These are phyloP conservation scores for Eupithecia dodoneata DNA, from an alignment of 2,888 invertebrate species.

Conservation along the genomic window DNA sequence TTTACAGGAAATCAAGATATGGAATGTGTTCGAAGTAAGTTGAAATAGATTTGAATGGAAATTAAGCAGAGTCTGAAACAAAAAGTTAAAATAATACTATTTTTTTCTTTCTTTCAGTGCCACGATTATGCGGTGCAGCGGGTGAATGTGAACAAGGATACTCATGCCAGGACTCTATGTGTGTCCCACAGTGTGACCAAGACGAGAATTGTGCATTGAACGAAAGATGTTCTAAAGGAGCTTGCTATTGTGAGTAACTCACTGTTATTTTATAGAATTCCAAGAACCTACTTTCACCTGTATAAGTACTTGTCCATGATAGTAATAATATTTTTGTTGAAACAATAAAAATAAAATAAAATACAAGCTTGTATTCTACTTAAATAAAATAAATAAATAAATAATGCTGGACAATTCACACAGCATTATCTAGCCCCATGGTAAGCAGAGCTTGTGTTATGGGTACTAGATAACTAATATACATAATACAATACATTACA, in stretches of 20 bases:
- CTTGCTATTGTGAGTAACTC: conserved; percentile 88
- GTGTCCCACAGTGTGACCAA: conserved; percentile 88
- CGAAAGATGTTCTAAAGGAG: conserved; percentile 93
- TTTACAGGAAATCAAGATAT: conserved; percentile 93
- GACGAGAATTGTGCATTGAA: conserved; percentile 95
- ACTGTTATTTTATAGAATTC: background rate
- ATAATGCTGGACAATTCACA: no score
- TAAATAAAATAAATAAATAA: no score
- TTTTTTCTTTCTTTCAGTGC: conserved; percentile 83
- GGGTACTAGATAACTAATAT: no score
- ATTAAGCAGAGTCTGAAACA: background rate
- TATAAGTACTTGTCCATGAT: background rate
- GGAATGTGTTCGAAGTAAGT: conserved; percentile 93
- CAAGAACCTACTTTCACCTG: background rate
- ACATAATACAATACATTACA: no score
- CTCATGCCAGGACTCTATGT: conserved; percentile 92
- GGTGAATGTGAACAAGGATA: conserved; percentile 89
- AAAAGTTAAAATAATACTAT: background rate
- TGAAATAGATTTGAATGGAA: conserved; percentile 9
- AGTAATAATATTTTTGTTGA: no score
- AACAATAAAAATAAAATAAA: no score
- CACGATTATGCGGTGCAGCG: conserved; percentile 88
- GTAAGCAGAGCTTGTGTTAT: no score
- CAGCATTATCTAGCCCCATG: no score
- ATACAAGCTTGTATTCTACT: no score